Evolutionary conservation across 35 echinoderm and acorn worm genomes (phyloP).

Genomic region (Ophiothrix spiculata): DNA sequence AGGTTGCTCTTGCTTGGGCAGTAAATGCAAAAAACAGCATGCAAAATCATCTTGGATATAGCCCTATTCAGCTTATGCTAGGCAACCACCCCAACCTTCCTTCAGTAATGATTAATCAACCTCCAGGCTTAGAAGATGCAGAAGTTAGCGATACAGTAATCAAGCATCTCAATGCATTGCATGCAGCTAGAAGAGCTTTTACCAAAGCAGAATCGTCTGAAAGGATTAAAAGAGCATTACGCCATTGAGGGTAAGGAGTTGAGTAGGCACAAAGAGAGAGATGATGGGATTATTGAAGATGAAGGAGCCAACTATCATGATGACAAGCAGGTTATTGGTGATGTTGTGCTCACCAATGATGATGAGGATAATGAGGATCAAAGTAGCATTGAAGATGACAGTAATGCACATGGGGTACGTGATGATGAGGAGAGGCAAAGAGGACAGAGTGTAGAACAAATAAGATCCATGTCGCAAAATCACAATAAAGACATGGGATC

Average conservation of each 20-base stretch:
- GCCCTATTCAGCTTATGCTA: not conserved
- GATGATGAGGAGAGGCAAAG: slow-evolving; percentile 19
- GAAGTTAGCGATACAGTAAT: slow-evolving; percentile 14
- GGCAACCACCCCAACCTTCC: slow-evolving; percentile 8
- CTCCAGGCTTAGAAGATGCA: not conserved
- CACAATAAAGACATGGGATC: slow-evolving; percentile 4
- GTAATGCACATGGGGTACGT: slow-evolving; percentile 1
- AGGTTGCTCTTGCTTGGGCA: slow-evolving; percentile 24
- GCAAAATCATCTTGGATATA: slow-evolving; percentile 10
- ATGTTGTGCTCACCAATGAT: slow-evolving; percentile 16
- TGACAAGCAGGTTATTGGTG: not conserved
- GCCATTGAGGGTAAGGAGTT: not conserved
- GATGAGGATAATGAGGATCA: not conserved
- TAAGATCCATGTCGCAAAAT: slow-evolving; percentile 6
- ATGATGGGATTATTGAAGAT: slow-evolving; percentile 9
- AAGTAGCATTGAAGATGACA: not conserved
- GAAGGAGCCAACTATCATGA: not conserved
- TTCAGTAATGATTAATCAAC: not conserved
- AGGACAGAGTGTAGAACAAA: not conserved
- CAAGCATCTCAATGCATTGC: slow-evolving; percentile 22
- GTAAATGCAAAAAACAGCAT: slow-evolving; percentile 30
- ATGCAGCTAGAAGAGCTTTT: slow-evolving; percentile 18
- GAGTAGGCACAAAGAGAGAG: not conserved
- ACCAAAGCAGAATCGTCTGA: slow-evolving; percentile 7
- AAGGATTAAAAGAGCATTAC: not conserved